phyloP scores from a whole-genome alignment of 2,888 invertebrate species.

The Ctena decussata region DNA sequence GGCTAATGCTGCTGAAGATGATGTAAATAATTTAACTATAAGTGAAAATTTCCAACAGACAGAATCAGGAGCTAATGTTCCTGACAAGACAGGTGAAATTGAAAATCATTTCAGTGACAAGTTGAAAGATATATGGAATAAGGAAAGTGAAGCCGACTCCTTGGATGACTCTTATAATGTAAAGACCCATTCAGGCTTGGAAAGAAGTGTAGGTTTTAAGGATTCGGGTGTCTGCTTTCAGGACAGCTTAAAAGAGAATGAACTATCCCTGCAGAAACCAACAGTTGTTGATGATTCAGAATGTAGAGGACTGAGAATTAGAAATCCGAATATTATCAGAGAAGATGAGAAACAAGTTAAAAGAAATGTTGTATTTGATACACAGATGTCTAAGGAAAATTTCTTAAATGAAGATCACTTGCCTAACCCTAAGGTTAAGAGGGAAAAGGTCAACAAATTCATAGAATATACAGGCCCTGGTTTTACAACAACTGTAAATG shows the following conservation, averaged over 20 bases:
- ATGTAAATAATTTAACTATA: not conserved
- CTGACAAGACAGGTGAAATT: not conserved
- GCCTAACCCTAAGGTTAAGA: conserved; percentile 23
- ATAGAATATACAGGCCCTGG: conserved; percentile 65
- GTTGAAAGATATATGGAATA: not conserved
- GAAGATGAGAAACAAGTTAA: not conserved
- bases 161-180: not conserved
- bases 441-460: conserved; percentile 48
- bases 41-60: not conserved
- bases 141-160: not conserved
- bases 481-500: conserved; percentile 32
- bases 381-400: not conserved
- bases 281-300: conserved; percentile 22
- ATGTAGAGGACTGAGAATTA: conserved; percentile 22
- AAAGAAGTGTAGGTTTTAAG: not conserved
- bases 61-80: not conserved
- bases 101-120: not conserved
- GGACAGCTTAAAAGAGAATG: not conserved
- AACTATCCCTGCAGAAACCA: not conserved
- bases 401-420: not conserved
- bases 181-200: not conserved
- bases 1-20: not conserved
- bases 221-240: not conserved
- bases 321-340: conserved; percentile 49
- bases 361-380: not conserved